Evolutionary conservation across 2,797 vertebrate genomes (phyloP).

Genomic region (Scolopax bukidnonensis): DNA sequence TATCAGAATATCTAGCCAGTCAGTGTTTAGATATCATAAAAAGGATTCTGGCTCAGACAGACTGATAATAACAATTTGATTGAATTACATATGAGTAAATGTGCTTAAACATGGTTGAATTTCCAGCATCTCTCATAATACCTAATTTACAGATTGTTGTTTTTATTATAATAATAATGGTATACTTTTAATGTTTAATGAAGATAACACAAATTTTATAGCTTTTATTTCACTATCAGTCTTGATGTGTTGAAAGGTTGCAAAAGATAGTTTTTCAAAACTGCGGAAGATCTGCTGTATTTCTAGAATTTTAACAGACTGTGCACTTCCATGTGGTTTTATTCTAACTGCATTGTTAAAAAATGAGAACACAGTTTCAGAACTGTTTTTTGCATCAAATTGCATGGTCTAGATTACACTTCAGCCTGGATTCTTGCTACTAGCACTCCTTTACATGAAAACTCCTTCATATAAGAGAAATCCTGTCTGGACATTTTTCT

Average conservation of each 20-base stretch:
- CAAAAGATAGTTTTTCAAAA: neutral
- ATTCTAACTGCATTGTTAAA: neutral
- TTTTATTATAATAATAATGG: neutral
- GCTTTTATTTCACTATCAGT: neutral
- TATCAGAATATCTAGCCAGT: neutral
- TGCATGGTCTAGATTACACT: neutral
- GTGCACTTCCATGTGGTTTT: neutral
- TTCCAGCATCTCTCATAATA: neutral
- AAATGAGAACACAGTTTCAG: neutral
- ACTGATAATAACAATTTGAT: neutral
- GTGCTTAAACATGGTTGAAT: neutral
- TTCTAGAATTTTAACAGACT: neutral
- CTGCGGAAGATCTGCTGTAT: neutral
- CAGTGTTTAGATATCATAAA: neutral
- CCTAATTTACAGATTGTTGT: neutral
- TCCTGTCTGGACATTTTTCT: neutral
- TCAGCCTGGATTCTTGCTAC: neutral
- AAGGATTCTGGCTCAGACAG: neutral
- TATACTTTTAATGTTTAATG: neutral
- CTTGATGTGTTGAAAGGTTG: neutral
- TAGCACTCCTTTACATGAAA: neutral
- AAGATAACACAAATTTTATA: rapidly evolving
- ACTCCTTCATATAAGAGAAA: neutral
- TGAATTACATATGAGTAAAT: neutral
- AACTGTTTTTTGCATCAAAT: neutral